Percentiles rank a stretch among this genome's conserved stretches.
Evolutionary conservation across 2,113 vertebrate genomes (phyloP).

Genomic region (Eupsittula cactorum): DNA sequence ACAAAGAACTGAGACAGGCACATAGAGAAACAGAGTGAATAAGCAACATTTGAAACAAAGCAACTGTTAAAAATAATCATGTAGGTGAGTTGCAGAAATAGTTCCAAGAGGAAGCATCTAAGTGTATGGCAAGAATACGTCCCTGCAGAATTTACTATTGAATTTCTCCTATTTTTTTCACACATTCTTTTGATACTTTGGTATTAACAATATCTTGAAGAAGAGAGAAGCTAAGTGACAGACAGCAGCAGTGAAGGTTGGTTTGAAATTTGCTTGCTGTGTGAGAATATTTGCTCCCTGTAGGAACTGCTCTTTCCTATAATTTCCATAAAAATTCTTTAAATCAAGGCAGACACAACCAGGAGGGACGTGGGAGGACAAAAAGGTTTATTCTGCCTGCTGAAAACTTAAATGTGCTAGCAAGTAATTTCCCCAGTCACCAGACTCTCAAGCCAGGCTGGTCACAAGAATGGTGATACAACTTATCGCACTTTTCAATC

Average conservation of each 20-base stretch:
- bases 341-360: background rate
- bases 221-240: background rate
- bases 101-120: background rate
- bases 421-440: background rate
- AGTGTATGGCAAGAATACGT: background rate
- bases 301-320: background rate
- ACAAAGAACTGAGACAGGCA: background rate
- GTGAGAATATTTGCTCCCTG: background rate
- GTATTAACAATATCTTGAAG: background rate
- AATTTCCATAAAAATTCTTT: background rate
- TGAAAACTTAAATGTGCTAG: background rate
- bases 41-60: background rate
- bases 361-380: background rate
- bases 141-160: background rate
- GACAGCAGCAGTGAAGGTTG: background rate
- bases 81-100: background rate
- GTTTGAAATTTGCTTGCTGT: background rate
- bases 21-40: background rate
- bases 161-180: background rate
- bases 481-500: background rate
- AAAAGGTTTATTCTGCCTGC: background rate
- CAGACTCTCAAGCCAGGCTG: background rate
- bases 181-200: background rate
- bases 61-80: background rate
- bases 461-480: background rate